Base-by-base conservation (phyloP, 2,888 invertebrate genomes). In the Taphrorychus bicolor region DNA sequence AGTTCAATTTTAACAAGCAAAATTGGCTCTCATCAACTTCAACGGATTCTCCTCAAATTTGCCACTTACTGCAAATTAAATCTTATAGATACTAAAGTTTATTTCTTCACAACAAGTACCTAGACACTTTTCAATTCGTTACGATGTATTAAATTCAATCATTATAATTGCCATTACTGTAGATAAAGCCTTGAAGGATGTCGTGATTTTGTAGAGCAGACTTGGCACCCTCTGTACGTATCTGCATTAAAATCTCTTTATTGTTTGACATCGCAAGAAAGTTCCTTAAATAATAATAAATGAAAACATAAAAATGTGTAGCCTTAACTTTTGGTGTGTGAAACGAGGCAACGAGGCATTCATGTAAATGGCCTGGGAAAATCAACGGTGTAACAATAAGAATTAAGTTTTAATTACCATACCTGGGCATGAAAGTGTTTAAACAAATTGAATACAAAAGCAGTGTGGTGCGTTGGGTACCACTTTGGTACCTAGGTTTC, bases 91-190 rank as follows among this genome's bases (percentile, higher is more conserved):
- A n/a, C n/a, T n/a, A n/a, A n/a, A n/a, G n/a, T n/a, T n/a, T n/a
- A n/a, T n/a, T n/a, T n/a, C n/a, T n/a, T n/a, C n/a, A n/a, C n/a
- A n/a, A n/a, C n/a, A n/a, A n/a, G n/a, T n/a, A n/a, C n/a, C n/a
- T n/a, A n/a, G n/a, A n/a, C 41, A 52, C 24, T 59, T 59, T 59
- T 17, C 40, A 40, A 16, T 51, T 52, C 40, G 52, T 51, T 59
- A 21, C 18, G 18, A 40, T 59, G 32, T 7, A 32, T 32, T 32
- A 32, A 32, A 32, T 32, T 32, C 32, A 32, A 32, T 32, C n/a
- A n/a, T n/a, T n/a, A n/a, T n/a, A n/a, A n/a, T n/a, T n/a, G n/a
- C n/a, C n/a, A n/a, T n/a, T n/a, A n/a, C n/a, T n/a, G n/a, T n/a
- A n/a, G n/a, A n/a, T n/a, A n/a, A n/a, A n/a, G n/a, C n/a, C n/a